phyloP scores from a whole-genome alignment of 2,797 vertebrate species.

The Apodemus agrarius region DNA sequence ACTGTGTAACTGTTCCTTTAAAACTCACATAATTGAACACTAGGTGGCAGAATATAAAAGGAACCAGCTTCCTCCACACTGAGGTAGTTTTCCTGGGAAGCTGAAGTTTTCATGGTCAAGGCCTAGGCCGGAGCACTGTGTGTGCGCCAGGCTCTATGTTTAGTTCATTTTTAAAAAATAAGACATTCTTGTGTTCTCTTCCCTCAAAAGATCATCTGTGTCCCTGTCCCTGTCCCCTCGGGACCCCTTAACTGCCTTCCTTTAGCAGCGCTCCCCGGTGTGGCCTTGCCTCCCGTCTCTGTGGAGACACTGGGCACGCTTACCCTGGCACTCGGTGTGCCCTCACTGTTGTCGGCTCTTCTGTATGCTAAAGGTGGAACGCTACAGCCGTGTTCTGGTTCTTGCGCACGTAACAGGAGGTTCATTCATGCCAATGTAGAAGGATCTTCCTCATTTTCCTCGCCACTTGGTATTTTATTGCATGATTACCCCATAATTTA shows the following conservation, averaged over 20 bases:
- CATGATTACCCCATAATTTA: background rate
- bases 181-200: background rate
- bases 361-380: background rate
- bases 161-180: slow-evolving; percentile 44
- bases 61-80: background rate
- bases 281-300: background rate
- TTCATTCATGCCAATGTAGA: background rate
- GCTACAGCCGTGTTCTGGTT: background rate
- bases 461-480: background rate
- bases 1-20: background rate
- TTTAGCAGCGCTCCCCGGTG: background rate
- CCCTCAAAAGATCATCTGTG: background rate
- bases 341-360: background rate
- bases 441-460: slow-evolving; percentile 31
- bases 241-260: background rate
- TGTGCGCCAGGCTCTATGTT: background rate
- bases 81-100: background rate
- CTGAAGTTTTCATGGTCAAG: background rate
- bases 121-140: accelerated
- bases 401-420: background rate
- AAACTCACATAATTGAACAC: background rate
- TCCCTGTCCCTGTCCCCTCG: background rate
- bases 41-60: background rate
- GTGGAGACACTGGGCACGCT: background rate
- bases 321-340: background rate